Base-by-base conservation (phyloP, 2,888 invertebrate species). In the Acrobasis repandana region DNA sequence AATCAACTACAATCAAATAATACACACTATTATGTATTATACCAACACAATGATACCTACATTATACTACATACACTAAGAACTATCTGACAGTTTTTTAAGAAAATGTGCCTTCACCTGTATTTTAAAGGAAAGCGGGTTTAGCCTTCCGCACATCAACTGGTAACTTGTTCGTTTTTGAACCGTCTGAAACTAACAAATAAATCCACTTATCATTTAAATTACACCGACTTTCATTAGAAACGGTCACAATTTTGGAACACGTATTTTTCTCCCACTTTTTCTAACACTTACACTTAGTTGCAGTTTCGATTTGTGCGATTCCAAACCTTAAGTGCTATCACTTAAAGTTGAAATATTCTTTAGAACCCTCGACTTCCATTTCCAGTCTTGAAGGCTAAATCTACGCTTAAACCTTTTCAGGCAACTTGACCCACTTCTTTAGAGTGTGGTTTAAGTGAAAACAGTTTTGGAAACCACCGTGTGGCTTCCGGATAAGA, bases 341-440 rank as follows among this genome's bases (percentile, higher is more conserved):
- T 51, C 60, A 64, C 67, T 68, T 61, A 72, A 71, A 74, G 75
- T 74, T 76, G 66, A 75, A 83, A 83, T 82, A 81, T 83, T 80
- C 80, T 74, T 76, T 67, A 65, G 74, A 77, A 79, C 80, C 81
- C 83, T 86, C 77, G 65, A 80, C 73, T 74, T 80, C 84, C 86
- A 86, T 87, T 88, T 82, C 78, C 82, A 85, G 85, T 79, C 82
- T 80, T 76, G 77, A 79, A 76, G 79, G 80, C 86, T 85, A 86
- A 86, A 86, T 86, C 86, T 86, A 81, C 83, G 84, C 79, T 88
- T 83, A 85, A 86, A 85, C 88, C 85, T 86, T 88, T 85, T 82
- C 82, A 80, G 76, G 73, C 74, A 80, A 79, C 88, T 89, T 85
- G 90, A 88, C 90, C 89, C 69, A 86, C 66, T 82, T 88, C n/a